Evolutionary conservation across 2,888 invertebrate species (phyloP), one percentile per base, ranked within the genome.

Genomic region (Helleia helle): DNA sequence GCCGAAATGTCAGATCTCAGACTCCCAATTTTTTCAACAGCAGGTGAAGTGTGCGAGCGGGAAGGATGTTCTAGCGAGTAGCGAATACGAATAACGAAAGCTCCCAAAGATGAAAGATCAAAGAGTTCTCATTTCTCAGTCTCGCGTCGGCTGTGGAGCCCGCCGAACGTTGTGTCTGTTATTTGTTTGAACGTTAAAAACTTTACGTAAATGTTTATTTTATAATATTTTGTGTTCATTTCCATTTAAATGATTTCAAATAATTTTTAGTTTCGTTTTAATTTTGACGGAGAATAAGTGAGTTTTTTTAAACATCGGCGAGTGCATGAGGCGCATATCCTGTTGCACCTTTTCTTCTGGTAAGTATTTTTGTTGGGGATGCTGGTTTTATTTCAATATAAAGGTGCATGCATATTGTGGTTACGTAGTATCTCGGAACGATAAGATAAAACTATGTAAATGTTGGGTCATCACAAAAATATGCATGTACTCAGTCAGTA

Each of bases 331-430:
- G 40, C 45, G 59, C 57, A 56, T 66, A 72, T 80, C 79, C 80
- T 76, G 79, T 76, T 77, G 74, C 75, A 76, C 67, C 71, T 77
- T 68, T 65, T 68, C 58, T 66, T 71, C 68, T 69, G 74, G 81
- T 81, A 59, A 76, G 80, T 73, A 62, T 65, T 63, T 68, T 68
- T 63, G 14, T 43, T 46, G 37, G 41, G 36, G 40, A 44, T 43
- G 29, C 13, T 38, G 36, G 24, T 34, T 38, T 38, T 34, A 42
- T 34, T 34, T 12, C 13, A n/a, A n/a, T n/a, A 14, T 31, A 12
- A 22, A 34, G 34, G 34, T 34, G 34, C 18, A 9, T 12, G 11
- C 12, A 12, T 12, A 34, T 8, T 22, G 28, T 2, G n/a, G n/a
- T n/a, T n/a, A n/a, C n/a, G n/a, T n/a, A n/a, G n/a, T n/a, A n/a